Evolutionary conservation across 2,797 vertebrate genomes (phyloP).

Genomic region (Cottoperca gobio): DNA sequence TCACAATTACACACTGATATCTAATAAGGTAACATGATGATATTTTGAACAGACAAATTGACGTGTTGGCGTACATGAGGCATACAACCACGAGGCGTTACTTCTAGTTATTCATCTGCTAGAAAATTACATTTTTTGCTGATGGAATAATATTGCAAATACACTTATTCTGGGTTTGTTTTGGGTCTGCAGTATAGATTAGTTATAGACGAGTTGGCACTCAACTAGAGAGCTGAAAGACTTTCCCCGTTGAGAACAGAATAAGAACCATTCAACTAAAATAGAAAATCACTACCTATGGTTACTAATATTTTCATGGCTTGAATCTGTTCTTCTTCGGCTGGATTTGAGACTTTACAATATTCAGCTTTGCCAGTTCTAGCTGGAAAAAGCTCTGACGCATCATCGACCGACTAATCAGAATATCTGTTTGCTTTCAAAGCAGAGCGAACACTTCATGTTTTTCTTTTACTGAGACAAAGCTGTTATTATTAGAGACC

Average conservation of each 20-base stretch:
- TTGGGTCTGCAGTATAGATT: neutral
- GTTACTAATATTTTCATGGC: too few relatives aligned
- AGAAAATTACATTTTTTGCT: neutral
- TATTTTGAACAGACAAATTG: too few relatives aligned
- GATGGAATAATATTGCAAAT: neutral
- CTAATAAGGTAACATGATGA: too few relatives aligned
- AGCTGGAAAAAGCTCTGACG: neutral
- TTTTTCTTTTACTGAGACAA: slow-evolving; percentile 1
- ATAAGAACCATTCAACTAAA: too few relatives aligned
- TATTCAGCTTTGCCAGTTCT: too few relatives aligned
- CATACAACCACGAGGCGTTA: too few relatives aligned
- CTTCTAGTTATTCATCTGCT: too few relatives aligned
- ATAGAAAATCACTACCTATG: too few relatives aligned
- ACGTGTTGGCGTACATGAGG: too few relatives aligned
- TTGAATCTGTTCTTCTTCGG: too few relatives aligned
- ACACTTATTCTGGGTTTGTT: neutral
- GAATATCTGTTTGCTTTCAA: slow-evolving; percentile 21
- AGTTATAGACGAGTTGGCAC: slow-evolving; percentile 15
- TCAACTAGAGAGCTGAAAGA: neutral
- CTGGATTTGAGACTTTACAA: too few relatives aligned
- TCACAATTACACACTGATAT: too few relatives aligned
- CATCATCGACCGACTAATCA: neutral
- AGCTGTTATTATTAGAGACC: slow-evolving; percentile 5
- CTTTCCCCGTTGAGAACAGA: neutral
- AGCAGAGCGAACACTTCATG: neutral